These are phyloP conservation scores for Encarsia formosa DNA, from an alignment of 2,888 invertebrate species.

Conservation along the genomic window DNA sequence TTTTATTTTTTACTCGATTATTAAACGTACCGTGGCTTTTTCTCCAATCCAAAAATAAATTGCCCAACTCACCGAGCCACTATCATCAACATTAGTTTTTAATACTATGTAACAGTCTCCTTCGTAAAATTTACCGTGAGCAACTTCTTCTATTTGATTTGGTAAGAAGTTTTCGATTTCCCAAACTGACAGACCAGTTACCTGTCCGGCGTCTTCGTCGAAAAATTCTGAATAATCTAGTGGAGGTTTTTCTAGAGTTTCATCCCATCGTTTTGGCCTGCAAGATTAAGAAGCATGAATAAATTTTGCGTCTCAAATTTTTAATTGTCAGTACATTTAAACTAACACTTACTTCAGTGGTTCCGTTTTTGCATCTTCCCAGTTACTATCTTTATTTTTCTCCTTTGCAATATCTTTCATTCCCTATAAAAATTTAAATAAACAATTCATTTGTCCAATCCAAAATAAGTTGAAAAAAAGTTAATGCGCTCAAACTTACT, in stretches of 20 bases:
- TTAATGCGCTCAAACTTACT: no score
- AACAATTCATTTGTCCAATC: slow-evolving; percentile 6
- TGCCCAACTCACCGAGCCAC: slow-evolving; percentile 83
- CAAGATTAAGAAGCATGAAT: slow-evolving; percentile 14
- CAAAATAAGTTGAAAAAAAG: neutral
- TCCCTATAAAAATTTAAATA: slow-evolving; percentile 54
- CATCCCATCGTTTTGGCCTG: slow-evolving; percentile 95
- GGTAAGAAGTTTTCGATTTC: slow-evolving; percentile 99
- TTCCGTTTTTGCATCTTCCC: slow-evolving; percentile 65
- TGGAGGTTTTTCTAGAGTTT: slow-evolving; percentile 89
- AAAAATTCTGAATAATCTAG: slow-evolving; percentile 97
- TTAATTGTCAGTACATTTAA: neutral
- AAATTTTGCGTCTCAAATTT: no score
- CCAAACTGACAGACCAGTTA: slow-evolving; percentile 91
- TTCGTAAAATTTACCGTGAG: slow-evolving; percentile 97
- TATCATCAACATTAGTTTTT: slow-evolving; percentile 80
- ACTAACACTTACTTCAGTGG: slow-evolving; percentile 63
- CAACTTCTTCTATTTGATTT: slow-evolving; percentile 87
- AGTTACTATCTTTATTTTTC: slow-evolving; percentile 68
- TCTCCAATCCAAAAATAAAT: slow-evolving; percentile 99
- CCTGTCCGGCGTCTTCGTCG: slow-evolving; percentile 90
- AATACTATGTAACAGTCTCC: slow-evolving; percentile 97
- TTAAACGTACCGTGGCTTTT: slow-evolving; percentile 73
- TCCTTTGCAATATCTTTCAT: slow-evolving; percentile 84
- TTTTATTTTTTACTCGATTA: no score